These are phyloP conservation scores for Chinchilla lanigera DNA, from an alignment of 2,113 vertebrate species.

Conservation along the genomic window DNA sequence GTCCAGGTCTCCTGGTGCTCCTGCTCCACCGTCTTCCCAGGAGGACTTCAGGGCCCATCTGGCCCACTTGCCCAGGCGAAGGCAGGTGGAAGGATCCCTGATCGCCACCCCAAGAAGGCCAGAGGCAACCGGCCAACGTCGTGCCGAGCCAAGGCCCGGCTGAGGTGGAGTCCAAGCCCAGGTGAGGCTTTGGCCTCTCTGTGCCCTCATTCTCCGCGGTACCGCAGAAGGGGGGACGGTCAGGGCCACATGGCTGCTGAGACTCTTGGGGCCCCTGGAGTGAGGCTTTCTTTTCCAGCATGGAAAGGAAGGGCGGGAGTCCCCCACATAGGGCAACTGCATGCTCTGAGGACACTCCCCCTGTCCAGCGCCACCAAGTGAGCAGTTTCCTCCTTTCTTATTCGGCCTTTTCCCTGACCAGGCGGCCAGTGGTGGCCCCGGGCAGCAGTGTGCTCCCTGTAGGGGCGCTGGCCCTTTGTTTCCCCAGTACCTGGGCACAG, in stretches of 20 bases:
- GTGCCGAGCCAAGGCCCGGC: conserved; percentile 16
- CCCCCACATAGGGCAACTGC: background rate
- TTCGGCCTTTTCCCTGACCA: background rate
- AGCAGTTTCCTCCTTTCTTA: background rate
- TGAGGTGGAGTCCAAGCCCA: background rate
- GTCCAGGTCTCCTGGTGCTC: background rate
- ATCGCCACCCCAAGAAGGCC: background rate
- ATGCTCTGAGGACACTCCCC: background rate
- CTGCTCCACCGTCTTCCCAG: background rate
- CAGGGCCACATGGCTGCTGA: background rate
- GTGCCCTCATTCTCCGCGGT: background rate
- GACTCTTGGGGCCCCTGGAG: background rate
- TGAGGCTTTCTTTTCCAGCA: background rate
- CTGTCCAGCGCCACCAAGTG: background rate
- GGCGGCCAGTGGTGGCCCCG: background rate
- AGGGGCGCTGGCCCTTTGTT: background rate
- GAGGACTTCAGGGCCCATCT: background rate
- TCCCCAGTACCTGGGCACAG: background rate
- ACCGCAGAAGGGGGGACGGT: background rate
- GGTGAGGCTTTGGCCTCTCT: background rate
- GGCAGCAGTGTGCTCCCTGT: accelerated
- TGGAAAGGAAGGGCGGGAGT: background rate
- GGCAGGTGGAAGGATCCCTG: background rate
- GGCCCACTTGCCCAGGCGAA: background rate
- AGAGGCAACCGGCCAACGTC: conserved; percentile 41